Base-by-base conservation (phyloP, 1,140 invertebrate species). In the Diprion similis region DNA sequence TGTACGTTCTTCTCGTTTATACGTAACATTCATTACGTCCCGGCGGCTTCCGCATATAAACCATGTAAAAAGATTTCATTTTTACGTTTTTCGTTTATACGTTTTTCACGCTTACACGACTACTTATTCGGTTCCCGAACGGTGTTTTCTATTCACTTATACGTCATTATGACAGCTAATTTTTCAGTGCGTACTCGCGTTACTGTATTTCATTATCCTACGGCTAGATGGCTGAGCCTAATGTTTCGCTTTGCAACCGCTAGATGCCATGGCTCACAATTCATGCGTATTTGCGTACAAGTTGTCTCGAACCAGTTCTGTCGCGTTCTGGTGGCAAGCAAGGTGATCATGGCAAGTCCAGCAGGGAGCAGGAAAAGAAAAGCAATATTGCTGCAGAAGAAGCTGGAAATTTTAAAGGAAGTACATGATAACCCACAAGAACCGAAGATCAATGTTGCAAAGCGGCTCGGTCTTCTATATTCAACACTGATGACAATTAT, bases 401-500 rank as follows among this genome's bases (percentile, higher is more conserved):
- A 59, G 51, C n/a, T 59, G 51, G 51, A 59, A n/a, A 59, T 59
- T 59, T 59, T 59, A 59, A 9, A 59, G 11, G 11, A 59, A 59
- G 51, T 59, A n/a, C 51, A n/a, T 15, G 51, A 59, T n/a, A 59
- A 59, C n/a, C 51, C 51, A 15, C 11, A 59, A 11, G 51, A 59
- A 59, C 11, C 51, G n/a, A 59, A 59, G 51, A 59, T 59, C 51
- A 59, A 10, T n/a, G n/a, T 59, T 59, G 51, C 51, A n/a, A 59
- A 59, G 51, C 51, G 51, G 51, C n/a, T 59, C 11, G 51, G 11
- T 59, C 51, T 59, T 59, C 51, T 9, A n/a, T 59, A 59, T 59
- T 59, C 51, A n/a, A 59, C 51, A n/a, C 51, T 59, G 51, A 59
- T n/a, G 51, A 59, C 51, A n/a, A 59, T 59, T n/a, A n/a, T 59